Evolutionary conservation across 2,113 vertebrate genomes (phyloP).

Genomic region (Tachycineta bicolor): DNA sequence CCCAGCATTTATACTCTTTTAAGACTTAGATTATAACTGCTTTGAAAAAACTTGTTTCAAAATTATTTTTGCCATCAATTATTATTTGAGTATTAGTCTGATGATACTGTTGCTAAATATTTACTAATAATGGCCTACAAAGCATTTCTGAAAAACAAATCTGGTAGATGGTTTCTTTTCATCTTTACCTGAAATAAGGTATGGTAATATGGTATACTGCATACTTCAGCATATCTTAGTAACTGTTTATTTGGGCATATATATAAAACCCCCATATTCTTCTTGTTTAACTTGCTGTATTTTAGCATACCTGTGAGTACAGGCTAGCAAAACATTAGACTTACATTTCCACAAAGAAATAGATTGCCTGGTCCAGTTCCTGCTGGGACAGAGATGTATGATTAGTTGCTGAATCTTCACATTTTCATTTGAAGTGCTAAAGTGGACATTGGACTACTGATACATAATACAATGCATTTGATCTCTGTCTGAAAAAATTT

Average conservation of each 20-base stretch:
- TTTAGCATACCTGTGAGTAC: not conserved
- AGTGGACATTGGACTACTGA: not conserved
- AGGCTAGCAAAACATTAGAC: not conserved
- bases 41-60: not conserved
- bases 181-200: not conserved
- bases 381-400: not conserved
- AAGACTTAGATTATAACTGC: not conserved
- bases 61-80: not conserved
- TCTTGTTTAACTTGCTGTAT: not conserved
- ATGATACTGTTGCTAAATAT: not conserved
- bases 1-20: not conserved
- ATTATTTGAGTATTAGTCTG: not conserved
- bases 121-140: not conserved
- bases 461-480: not conserved
- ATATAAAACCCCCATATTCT: fast-evolving
- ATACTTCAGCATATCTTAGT: not conserved
- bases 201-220: not conserved
- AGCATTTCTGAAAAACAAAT: not conserved
- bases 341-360: not conserved
- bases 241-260: not conserved
- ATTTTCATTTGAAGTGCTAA: not conserved
- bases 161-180: not conserved
- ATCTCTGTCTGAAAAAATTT: not conserved
- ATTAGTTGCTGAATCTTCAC: not conserved
- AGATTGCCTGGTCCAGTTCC: not conserved